Conservation (phyloP, 2,888 invertebrate species). For the Pseudanteris insignis region DNA sequence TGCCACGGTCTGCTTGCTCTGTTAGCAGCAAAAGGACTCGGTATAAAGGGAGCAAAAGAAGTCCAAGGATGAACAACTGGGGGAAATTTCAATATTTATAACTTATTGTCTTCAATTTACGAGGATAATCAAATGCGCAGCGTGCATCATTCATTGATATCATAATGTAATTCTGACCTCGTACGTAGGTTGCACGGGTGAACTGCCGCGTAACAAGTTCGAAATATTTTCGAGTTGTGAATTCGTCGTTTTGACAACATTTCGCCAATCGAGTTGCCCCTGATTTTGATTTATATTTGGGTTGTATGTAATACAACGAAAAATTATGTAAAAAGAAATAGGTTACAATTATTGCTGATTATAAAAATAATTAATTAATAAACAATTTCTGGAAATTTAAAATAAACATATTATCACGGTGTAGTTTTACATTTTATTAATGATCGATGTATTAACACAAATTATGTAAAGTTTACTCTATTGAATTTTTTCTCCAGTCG, state of each 20-base stretch:
- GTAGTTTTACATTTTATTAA: too few species aligned
- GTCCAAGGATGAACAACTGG: slow-evolving; percentile 42
- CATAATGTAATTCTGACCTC: slow-evolving; percentile 36
- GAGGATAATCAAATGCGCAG: slow-evolving; percentile 50
- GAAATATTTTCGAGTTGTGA: slow-evolving; percentile 26
- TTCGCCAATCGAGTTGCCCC: too few species aligned
- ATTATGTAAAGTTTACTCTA: too few species aligned
- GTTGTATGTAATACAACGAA: too few species aligned
- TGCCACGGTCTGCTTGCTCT: slow-evolving; percentile 22
- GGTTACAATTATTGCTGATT: too few species aligned
- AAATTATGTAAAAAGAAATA: too few species aligned
- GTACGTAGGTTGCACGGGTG: slow-evolving; percentile 33
- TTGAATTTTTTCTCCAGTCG: too few species aligned
- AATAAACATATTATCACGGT: too few species aligned
- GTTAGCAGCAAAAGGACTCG: slow-evolving; percentile 26
- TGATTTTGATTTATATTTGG: too few species aligned
- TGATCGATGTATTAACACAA: too few species aligned
- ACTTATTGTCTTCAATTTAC: slow-evolving; percentile 63
- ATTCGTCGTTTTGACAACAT: slow-evolving; percentile 14
- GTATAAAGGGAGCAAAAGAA: slow-evolving; percentile 34
- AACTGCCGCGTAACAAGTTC: slow-evolving; percentile 20
- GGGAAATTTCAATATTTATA: slow-evolving; percentile 64
- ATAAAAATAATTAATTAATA: too few species aligned
- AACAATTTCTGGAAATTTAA: too few species aligned
- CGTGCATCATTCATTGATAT: slow-evolving; percentile 42